A percentile compares a stretch with the other conserved stretches of the same genome.
These are phyloP conservation scores for Scotopteryx bipunctaria DNA, from an alignment of 2,888 invertebrate species.

Conservation along the genomic window DNA sequence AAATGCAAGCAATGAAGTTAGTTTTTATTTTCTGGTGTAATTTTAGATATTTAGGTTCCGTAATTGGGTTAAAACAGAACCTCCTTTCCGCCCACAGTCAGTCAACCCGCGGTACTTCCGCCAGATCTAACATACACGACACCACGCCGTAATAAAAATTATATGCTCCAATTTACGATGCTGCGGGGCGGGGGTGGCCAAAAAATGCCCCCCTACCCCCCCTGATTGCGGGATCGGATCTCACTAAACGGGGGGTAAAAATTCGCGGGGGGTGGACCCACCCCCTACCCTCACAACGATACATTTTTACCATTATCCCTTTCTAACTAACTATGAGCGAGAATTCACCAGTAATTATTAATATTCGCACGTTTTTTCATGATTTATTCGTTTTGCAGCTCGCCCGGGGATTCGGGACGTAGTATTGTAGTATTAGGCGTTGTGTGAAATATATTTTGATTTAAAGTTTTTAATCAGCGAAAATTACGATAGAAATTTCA, in stretches of 20 bases:
- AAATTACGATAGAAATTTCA: too few relatives aligned
- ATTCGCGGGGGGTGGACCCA: slow-evolving; percentile 56
- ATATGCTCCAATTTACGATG: slow-evolving; percentile 83
- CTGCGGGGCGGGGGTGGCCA: slow-evolving; percentile 56
- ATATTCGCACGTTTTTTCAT: slow-evolving; percentile 56
- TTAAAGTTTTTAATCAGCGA: slow-evolving; percentile 14
- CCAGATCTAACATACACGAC: slow-evolving; percentile 63
- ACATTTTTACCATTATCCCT: slow-evolving; percentile 80
- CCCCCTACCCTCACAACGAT: slow-evolving; percentile 61
- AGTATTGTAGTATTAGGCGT: slow-evolving; percentile 9
- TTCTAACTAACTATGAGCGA: slow-evolving; percentile 75
- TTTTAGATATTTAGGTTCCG: background rate
- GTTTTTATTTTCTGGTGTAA: too few relatives aligned
- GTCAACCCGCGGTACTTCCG: slow-evolving; percentile 28
- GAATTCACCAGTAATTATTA: slow-evolving; percentile 73
- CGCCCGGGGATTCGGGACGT: slow-evolving; percentile 8
- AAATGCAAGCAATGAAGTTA: too few relatives aligned
- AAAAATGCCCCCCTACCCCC: slow-evolving; percentile 68
- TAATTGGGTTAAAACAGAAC: slow-evolving; percentile 8
- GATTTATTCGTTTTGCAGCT: slow-evolving; percentile 31
- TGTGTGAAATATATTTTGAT: slow-evolving; percentile 3
- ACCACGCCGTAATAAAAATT: slow-evolving; percentile 80
- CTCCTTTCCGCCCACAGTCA: slow-evolving; percentile 3
- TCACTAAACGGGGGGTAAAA: slow-evolving; percentile 77
- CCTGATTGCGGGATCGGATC: slow-evolving; percentile 82